Evolutionary conservation across 2,888 invertebrate species (phyloP).

Genomic region (Hoplodrina ambigua): DNA sequence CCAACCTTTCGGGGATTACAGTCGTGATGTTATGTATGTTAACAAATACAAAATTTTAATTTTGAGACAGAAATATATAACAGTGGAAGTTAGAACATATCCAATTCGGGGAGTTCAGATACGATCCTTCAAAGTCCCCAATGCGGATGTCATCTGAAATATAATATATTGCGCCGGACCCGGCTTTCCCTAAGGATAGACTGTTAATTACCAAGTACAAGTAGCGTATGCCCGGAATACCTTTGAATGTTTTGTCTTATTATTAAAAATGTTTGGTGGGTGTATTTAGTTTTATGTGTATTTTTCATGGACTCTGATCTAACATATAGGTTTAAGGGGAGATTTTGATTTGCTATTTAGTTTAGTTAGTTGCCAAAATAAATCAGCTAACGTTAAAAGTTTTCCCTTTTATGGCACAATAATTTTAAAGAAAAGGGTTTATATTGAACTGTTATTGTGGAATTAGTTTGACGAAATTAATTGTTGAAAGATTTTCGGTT

Average conservation of each 20-base stretch:
- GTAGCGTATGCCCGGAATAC: constrained; percentile 80
- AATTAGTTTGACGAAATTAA: too few relatives aligned
- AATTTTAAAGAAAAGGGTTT: too few relatives aligned
- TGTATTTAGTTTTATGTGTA: constrained; percentile 7
- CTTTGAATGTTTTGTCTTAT: constrained; percentile 80
- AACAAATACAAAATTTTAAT: constrained; percentile 23
- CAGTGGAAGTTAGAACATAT: constrained; percentile 61
- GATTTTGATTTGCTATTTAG: too few relatives aligned
- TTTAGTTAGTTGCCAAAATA: too few relatives aligned
- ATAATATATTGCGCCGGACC: constrained; percentile 89
- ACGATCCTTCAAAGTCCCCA: constrained; percentile 87
- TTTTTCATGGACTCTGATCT: background rate
- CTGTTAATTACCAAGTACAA: constrained; percentile 92
- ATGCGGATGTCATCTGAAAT: constrained; percentile 86
- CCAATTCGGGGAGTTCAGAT: constrained; percentile 72
- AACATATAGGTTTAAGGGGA: too few relatives aligned
- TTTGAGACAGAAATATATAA: constrained; percentile 27
- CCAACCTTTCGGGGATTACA: too few relatives aligned
- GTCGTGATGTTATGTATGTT: too few relatives aligned
- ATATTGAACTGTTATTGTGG: too few relatives aligned
- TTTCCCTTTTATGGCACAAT: too few relatives aligned
- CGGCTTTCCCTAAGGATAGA: constrained; percentile 87
- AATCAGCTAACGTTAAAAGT: too few relatives aligned
- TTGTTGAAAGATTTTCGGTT: too few relatives aligned
- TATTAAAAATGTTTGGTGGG: constrained; percentile 57